phyloP scores from a whole-genome alignment of 64 coral and sea anemone genomes.

The Catalaphyllia jardinei region DNA sequence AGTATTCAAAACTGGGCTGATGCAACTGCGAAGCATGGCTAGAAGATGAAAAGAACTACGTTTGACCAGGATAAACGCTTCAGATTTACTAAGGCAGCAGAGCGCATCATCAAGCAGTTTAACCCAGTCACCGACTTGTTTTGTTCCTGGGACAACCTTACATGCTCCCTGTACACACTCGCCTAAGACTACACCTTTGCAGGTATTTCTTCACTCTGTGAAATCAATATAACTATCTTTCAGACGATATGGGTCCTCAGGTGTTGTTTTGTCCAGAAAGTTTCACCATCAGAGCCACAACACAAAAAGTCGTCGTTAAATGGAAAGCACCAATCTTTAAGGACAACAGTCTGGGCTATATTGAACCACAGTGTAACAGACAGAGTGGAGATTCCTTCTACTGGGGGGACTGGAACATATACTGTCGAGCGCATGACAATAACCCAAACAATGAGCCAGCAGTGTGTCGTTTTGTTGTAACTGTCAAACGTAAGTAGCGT shows the following conservation, averaged over 20 bases:
- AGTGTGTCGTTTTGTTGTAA: constrained; percentile 43
- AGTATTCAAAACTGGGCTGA: no score
- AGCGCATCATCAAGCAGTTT: no score
- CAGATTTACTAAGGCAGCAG: no score
- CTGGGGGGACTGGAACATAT: constrained; percentile 70
- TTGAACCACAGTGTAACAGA: constrained; percentile 25
- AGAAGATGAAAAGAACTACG: no score
- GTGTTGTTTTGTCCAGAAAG: constrained; percentile 60
- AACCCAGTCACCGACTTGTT: no score
- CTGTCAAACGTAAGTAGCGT: constrained; percentile 46
- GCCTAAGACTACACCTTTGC: no score
- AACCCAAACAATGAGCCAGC: constrained; percentile 65
- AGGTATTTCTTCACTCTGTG: no score
- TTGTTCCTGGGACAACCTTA: no score
- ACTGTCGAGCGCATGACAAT: constrained; percentile 63
- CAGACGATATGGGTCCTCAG: constrained; percentile 46
- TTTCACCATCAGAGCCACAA: not conserved
- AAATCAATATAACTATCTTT: not conserved
- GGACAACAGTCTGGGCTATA: constrained; percentile 47
- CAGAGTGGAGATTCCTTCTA: constrained; percentile 46
- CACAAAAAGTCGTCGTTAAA: constrained; percentile 1
- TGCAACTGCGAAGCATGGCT: no score
- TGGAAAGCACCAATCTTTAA: constrained; percentile 46
- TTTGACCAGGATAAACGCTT: no score
- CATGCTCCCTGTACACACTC: no score